Evolutionary conservation across 2,888 invertebrate species (phyloP).

Genomic region (Megalurothrips usitatus): DNA sequence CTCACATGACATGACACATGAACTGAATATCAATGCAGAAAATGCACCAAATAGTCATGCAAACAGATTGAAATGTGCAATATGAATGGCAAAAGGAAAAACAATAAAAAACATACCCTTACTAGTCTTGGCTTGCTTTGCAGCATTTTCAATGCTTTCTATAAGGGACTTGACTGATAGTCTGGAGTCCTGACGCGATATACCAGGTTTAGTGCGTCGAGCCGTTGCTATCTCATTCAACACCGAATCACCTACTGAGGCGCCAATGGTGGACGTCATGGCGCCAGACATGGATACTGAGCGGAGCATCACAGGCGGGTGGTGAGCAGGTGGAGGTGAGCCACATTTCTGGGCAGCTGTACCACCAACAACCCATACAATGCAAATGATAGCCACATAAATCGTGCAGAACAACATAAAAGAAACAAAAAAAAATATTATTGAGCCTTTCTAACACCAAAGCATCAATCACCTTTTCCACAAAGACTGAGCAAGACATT

Average conservation of each 20-base stretch:
- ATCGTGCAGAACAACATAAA: constrained; percentile 8
- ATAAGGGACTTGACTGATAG: constrained; percentile 87
- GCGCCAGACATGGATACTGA: constrained; percentile 27
- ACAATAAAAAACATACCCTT: constrained; percentile 43
- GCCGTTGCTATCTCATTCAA: constrained; percentile 55
- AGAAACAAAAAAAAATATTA: constrained; percentile 9
- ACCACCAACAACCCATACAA: constrained; percentile 20
- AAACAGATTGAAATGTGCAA: constrained; percentile 4
- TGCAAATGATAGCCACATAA: constrained; percentile 12
- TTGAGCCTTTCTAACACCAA: background rate
- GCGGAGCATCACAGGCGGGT: constrained; percentile 28
- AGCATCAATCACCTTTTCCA: background rate
- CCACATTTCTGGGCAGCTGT: constrained; percentile 18
- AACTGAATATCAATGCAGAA: background rate
- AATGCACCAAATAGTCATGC: constrained; percentile 15
- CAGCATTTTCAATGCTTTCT: constrained; percentile 84
- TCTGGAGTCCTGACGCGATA: constrained; percentile 65
- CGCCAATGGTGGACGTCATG: constrained; percentile 32
- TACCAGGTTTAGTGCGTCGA: constrained; percentile 53
- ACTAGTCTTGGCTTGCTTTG: constrained; percentile 64
- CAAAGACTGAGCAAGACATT: background rate
- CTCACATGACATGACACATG: background rate
- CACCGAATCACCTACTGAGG: constrained; percentile 49
- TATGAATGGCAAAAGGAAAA: constrained; percentile 1
- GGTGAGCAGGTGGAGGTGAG: constrained; percentile 8